A percentile compares a stretch with the other conserved stretches of the same genome.
phyloP scores from a whole-genome alignment of 2,888 invertebrate genomes.

The Spisula subtruncata region DNA sequence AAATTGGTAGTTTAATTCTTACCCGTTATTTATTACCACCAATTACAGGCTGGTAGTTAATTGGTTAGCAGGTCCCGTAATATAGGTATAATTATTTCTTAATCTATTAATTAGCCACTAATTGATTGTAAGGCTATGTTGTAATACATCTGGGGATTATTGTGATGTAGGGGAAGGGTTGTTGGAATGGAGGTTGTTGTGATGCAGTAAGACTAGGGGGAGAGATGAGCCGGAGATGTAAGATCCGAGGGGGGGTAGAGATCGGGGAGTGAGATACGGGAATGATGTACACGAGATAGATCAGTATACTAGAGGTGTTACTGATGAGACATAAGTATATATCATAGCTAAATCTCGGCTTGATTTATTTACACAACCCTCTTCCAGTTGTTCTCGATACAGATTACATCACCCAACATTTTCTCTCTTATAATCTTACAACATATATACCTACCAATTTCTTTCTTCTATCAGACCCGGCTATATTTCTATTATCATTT shows the following conservation, averaged over 20 bases:
- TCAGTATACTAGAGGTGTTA: constrained; percentile 32
- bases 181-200: constrained; percentile 9
- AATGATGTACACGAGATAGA: constrained; percentile 18
- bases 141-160: constrained; percentile 14
- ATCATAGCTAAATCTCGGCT: constrained; percentile 6
- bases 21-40: not conserved
- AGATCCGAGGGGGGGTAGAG: not conserved
- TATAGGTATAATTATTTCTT: constrained; percentile 22
- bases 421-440: not conserved
- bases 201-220: not conserved
- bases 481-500: not conserved
- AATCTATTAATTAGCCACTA: constrained; percentile 34
- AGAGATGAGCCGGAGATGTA: too few species aligned
- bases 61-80: constrained; percentile 7
- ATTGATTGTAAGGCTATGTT: constrained; percentile 8
- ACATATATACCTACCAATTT: not conserved
- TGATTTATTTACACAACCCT: constrained; percentile 40
- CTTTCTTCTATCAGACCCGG: not conserved
- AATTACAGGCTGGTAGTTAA: not conserved
- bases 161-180: not conserved
- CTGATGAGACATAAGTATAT: constrained; percentile 22
- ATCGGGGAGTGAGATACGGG: constrained; percentile 3
- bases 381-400: constrained; percentile 9
- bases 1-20: not conserved
- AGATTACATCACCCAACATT: not conserved